A percentile compares a stretch with the other conserved stretches of the same genome.
phyloP scores from a whole-genome alignment of 2,113 vertebrate species.

The Ellobius talpinus region DNA sequence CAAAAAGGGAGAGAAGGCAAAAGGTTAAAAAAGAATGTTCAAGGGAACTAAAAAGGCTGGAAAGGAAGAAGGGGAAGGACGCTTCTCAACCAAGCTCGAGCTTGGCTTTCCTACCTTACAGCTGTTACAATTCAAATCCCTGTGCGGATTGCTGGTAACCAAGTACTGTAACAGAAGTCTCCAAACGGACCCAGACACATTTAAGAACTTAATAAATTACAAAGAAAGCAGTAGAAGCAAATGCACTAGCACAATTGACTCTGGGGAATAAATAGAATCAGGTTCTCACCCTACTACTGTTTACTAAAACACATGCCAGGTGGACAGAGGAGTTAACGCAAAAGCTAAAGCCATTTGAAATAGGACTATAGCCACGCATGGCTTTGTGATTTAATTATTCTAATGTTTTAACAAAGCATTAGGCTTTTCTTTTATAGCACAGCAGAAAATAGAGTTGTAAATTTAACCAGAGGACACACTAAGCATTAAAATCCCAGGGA shows the following conservation, averaged over 20 bases:
- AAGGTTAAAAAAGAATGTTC: background rate
- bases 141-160: background rate
- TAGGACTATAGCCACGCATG: background rate
- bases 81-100: background rate
- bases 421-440: conserved; percentile 13
- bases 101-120: background rate
- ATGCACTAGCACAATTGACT: conserved; percentile 33
- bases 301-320: conserved; percentile 56
- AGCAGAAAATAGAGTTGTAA: conserved; percentile 54
- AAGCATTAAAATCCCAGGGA: conserved; percentile 14
- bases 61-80: background rate
- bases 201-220: conserved; percentile 70
- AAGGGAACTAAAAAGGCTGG: conserved; percentile 3
- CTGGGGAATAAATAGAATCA: conserved; percentile 38
- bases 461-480: conserved; percentile 53
- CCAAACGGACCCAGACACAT: conserved; percentile 40
- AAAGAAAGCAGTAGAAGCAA: background rate
- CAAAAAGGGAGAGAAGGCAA: background rate
- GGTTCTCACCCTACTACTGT: conserved; percentile 28
- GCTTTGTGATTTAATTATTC: conserved; percentile 68
- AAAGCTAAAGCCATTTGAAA: conserved; percentile 54
- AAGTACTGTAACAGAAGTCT: background rate
- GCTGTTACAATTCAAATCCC: conserved; percentile 6
- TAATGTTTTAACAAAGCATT: conserved; percentile 68
- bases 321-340: conserved; percentile 31